Percentiles rank a stretch among this genome's conserved stretches.
These are phyloP conservation scores for Lasioglossum lativentre DNA, from an alignment of 2,888 invertebrate genomes.

Conservation along the genomic window DNA sequence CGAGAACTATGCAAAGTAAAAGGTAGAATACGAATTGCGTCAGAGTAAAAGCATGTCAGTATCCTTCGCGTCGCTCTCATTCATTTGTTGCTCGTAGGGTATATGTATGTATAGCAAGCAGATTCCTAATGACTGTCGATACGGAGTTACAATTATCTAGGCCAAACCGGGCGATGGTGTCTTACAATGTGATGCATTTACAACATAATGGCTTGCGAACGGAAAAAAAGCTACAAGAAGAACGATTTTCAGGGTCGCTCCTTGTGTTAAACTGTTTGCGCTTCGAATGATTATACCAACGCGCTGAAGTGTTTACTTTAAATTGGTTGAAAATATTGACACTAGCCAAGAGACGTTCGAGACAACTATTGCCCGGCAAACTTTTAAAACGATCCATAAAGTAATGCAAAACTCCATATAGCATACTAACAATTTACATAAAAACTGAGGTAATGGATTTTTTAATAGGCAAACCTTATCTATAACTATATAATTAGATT, in stretches of 20 bases:
- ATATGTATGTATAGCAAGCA: background rate
- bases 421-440: no score
- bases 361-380: no score
- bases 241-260: background rate
- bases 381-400: no score
- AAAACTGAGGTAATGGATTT: no score
- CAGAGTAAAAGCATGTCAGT: background rate
- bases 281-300: background rate
- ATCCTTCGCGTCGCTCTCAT: background rate
- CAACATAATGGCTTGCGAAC: background rate
- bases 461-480: no score
- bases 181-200: background rate
- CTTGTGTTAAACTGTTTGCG: background rate
- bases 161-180: background rate
- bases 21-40: background rate
- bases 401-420: no score
- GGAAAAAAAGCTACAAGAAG: background rate
- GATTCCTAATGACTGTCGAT: background rate
- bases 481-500: no score
- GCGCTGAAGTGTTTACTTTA: background rate
- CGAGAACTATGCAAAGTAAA: background rate
- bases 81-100: background rate
- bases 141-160: background rate
- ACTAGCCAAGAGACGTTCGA: no score
- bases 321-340: background rate